phyloP scores from a whole-genome alignment of 2,113 vertebrate species.

The Neogale vison region DNA sequence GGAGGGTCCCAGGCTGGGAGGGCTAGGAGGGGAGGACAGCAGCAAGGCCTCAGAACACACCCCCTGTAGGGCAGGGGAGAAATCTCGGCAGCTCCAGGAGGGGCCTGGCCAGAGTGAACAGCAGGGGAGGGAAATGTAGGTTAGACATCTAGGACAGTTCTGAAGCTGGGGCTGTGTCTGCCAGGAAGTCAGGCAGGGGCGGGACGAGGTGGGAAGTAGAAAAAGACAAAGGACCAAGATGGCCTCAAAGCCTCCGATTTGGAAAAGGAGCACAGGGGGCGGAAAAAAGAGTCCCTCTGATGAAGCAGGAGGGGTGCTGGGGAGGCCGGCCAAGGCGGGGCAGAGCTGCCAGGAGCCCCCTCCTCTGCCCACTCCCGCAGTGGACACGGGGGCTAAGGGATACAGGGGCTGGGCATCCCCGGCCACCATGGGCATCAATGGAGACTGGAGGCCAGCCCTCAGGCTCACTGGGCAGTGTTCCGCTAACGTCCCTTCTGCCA shows the following conservation, averaged over 20 bases:
- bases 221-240: not conserved
- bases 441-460: not conserved
- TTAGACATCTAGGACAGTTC: conserved; percentile 56
- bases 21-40: not conserved
- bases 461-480: not conserved
- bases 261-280: not conserved
- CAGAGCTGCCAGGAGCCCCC: no score
- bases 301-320: not conserved
- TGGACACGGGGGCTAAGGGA: not conserved
- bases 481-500: fast-evolving
- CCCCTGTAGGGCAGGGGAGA: not conserved
- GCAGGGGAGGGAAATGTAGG: conserved; percentile 63
- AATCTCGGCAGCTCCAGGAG: not conserved
- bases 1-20: not conserved
- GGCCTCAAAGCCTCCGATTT: not conserved
- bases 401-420: not conserved
- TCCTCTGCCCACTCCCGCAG: fast-evolving
- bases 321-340: not conserved
- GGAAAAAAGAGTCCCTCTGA: not conserved
- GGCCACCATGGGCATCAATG: fast-evolving
- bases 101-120: not conserved
- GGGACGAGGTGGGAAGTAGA: not conserved
- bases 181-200: not conserved
- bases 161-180: not conserved
- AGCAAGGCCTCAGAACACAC: not conserved